Conservation (phyloP, 2,888 invertebrate species). For the Drosophila koepferae region DNA sequence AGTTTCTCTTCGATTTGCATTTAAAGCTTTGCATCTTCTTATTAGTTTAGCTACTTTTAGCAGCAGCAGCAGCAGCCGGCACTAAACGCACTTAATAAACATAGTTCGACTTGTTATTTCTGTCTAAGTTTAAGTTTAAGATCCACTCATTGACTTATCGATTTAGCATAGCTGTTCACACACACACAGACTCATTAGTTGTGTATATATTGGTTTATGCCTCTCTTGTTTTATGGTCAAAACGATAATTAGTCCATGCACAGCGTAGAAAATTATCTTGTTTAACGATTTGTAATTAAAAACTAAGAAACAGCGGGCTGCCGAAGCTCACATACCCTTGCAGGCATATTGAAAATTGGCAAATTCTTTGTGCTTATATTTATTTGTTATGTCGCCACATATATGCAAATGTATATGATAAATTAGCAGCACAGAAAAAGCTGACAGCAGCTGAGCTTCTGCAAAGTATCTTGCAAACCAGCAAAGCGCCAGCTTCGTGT, state of each 20-base stretch:
- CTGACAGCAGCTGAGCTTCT: slow-evolving; percentile 5
- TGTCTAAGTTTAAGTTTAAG: slow-evolving; percentile 6
- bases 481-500: not conserved
- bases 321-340: slow-evolving; percentile 3
- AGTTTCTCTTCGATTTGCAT: slow-evolving; percentile 3
- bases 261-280: not conserved
- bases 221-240: not conserved
- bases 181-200: not conserved
- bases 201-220: not conserved
- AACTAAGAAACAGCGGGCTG: not conserved
- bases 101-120: slow-evolving; percentile 11
- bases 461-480: not conserved
- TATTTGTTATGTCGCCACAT: not conserved
- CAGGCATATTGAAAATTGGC: not conserved
- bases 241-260: not conserved
- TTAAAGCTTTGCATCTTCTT: slow-evolving; percentile 18
- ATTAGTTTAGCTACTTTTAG: slow-evolving; percentile 22
- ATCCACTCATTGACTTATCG: slow-evolving; percentile 6
- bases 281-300: slow-evolving; percentile 2
- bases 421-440: not conserved
- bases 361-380: not conserved
- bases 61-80: slow-evolving; percentile 24
- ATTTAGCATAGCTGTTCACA: slow-evolving; percentile 15
- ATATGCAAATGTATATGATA: not conserved
- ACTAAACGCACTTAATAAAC: slow-evolving; percentile 23